phyloP scores from a whole-genome alignment of 2,113 vertebrate genomes.

The Tringa solitaria region DNA sequence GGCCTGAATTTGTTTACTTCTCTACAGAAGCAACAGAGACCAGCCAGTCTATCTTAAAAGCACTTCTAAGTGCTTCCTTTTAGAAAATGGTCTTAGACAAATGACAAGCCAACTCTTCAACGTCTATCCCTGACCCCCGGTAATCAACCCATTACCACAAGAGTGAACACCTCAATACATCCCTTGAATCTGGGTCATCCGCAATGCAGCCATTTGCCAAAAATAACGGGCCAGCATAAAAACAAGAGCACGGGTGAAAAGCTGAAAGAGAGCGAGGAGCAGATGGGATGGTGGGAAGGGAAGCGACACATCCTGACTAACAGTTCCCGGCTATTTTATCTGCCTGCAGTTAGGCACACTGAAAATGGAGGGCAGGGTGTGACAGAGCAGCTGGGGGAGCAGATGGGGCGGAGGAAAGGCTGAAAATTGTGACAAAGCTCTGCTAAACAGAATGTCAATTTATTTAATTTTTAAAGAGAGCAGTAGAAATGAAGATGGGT shows the following conservation, averaged over 20 bases:
- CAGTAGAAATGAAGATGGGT: slow-evolving; percentile 27
- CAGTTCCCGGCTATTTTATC: slow-evolving; percentile 44
- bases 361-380: slow-evolving; percentile 59
- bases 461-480: slow-evolving; percentile 49
- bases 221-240: slow-evolving; percentile 18
- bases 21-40: background rate
- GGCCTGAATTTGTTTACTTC: background rate
- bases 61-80: background rate
- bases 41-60: background rate
- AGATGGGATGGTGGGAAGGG: slow-evolving; percentile 62
- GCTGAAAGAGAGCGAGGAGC: slow-evolving; percentile 8
- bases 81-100: background rate
- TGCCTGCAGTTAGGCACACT: background rate
- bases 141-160: background rate
- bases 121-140: background rate
- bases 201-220: slow-evolving; percentile 51
- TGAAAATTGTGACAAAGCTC: slow-evolving; percentile 54
- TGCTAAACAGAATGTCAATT: slow-evolving; percentile 43
- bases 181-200: slow-evolving; percentile 15
- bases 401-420: slow-evolving; percentile 55
- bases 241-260: background rate
- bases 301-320: slow-evolving; percentile 57
- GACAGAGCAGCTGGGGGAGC: slow-evolving; percentile 63
- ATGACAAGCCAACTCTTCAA: background rate
- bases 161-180: background rate